These are phyloP conservation scores for Ciconia nigra DNA, from an alignment of 2,797 vertebrate species.

Conservation along the genomic window DNA sequence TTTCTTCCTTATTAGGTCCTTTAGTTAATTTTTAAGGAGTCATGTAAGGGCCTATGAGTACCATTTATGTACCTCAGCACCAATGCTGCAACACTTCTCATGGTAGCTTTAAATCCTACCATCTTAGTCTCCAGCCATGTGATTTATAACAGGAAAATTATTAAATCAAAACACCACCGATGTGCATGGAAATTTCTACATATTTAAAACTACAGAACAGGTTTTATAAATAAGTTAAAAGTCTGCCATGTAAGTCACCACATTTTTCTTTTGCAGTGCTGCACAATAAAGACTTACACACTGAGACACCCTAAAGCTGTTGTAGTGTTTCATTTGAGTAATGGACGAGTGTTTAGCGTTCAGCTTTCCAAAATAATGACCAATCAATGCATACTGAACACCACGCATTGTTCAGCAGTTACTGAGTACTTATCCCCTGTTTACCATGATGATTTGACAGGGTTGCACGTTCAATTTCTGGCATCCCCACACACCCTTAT, in stretches of 20 bases:
- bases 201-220: not conserved
- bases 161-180: not conserved
- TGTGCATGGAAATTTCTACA: not conserved
- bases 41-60: not conserved
- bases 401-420: not conserved
- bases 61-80: not conserved
- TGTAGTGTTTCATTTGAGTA: not conserved
- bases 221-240: not conserved
- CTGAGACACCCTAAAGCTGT: not conserved
- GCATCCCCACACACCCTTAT: not conserved
- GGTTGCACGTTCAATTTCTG: not conserved
- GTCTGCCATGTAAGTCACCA: not conserved
- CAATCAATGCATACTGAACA: not conserved
- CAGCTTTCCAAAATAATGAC: not conserved
- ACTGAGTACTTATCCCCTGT: not conserved
- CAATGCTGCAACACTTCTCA: not conserved
- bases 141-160: not conserved
- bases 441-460: not conserved
- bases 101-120: not conserved
- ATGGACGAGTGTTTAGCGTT: not conserved
- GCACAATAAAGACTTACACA: not conserved
- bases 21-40: conserved; percentile 18
- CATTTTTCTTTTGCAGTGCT: not conserved
- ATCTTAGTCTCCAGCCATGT: not conserved
- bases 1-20: conserved; percentile 30